Base-by-base conservation (phyloP, 2,888 invertebrate genomes). In the Octodonta nipae region DNA sequence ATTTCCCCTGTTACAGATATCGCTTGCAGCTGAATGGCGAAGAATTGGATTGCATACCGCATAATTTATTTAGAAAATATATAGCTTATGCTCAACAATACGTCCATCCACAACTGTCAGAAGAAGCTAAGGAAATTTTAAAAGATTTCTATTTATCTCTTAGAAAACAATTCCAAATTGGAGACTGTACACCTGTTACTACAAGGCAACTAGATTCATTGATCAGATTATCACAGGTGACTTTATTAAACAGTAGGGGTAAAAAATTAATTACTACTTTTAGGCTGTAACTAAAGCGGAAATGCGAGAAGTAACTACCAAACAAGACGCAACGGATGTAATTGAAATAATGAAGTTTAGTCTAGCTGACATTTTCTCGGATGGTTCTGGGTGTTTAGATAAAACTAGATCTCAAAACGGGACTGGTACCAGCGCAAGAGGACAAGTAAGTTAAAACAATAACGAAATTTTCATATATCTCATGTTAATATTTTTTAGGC, bases 11-110 rank as follows among this genome's bases (percentile, higher is more conserved):
- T n/a, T n/a, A n/a, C n/a, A n/a, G n/a, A n/a, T n/a, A n/a, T n/a
- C 67, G 72, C 45, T 64, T 84, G 40, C 71, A 68, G 42, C 47
- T 75, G 16, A 62, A 65, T 32, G 71, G 71, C 3, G 80, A 83
- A 51, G 60, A 63, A 0, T 58, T 80, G 16, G 81, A 88, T 54
- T 64, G 74, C 3, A 63, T 95, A 35, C 85, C 92, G 0, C 67
- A 76, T 30, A 70, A 72, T 31, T 60, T 87, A 28, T 67, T 95
- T 3, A 73, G 88, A 38, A 92, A 91, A 64, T 95, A 91, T 54
- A 81, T 95, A 44, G 84, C 83, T 0, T 95, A 92, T 60, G 86
- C 91, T 1, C 74, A 81, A 38, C 78, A 86, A 57, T 87, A 86
- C 60, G 83, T 91, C 0, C 75, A 81, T 43, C 91, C 93, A 1